Conservation (phyloP, 2,888 invertebrate species). For the Epirrhoe tristata region DNA sequence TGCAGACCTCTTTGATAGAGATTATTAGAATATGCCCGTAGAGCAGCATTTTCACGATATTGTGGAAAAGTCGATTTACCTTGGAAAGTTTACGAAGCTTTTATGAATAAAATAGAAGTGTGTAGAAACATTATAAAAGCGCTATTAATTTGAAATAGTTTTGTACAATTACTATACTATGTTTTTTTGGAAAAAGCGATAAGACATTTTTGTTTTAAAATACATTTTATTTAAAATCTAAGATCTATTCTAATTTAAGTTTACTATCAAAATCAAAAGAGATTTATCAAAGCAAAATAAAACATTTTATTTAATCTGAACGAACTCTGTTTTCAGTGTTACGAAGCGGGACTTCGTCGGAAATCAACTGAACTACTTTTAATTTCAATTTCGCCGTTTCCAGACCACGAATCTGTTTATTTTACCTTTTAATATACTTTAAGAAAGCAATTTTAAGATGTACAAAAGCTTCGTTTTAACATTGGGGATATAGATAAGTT, state of each 20-base stretch:
- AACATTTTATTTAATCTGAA: conserved; percentile 4
- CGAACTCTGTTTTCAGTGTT: background rate
- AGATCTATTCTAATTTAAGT: background rate
- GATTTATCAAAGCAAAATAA: background rate
- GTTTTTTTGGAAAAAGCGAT: background rate
- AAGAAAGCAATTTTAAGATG: conserved; percentile 34
- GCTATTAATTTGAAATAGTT: background rate
- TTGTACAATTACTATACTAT: background rate
- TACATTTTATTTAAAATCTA: background rate
- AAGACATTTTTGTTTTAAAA: background rate
- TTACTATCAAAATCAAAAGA: background rate
- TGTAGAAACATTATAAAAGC: background rate
- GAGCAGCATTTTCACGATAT: conserved; percentile 32
- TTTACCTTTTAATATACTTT: conserved; percentile 31
- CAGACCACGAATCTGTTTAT: conserved; percentile 29
- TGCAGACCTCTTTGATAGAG: conserved; percentile 29
- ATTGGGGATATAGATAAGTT: conserved; percentile 29
- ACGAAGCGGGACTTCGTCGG: conserved; percentile 17
- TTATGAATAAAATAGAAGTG: conserved; percentile 3
- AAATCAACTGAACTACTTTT: conserved; percentile 35
- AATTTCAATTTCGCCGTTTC: conserved; percentile 36
- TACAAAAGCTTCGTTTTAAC: conserved; percentile 27
- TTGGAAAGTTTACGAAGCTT: conserved; percentile 1
- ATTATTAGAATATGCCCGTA: conserved; percentile 38
- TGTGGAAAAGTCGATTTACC: conserved; percentile 24